Percentiles rank a stretch among this genome's conserved stretches.
Evolutionary conservation across 2,113 vertebrate genomes (phyloP).

Genomic region (Erinaceus europaeus): DNA sequence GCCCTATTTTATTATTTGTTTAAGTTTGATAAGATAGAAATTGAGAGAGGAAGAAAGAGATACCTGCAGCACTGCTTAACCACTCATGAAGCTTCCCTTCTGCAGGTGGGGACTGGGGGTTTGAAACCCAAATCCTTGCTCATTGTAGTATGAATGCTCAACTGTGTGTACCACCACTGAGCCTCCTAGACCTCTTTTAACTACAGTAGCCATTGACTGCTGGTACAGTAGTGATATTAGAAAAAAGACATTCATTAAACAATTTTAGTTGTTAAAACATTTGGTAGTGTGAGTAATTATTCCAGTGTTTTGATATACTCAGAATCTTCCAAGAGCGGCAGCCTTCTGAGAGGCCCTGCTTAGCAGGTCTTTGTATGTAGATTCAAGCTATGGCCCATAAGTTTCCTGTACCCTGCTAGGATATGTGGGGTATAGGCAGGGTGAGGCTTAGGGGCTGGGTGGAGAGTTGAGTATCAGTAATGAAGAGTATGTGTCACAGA

Average conservation of each 20-base stretch:
- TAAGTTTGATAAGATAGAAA: too few species aligned
- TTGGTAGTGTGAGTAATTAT: neutral
- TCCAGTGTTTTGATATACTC: neutral
- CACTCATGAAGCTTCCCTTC: too few species aligned
- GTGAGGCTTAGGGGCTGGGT: neutral
- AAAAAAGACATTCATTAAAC: slow-evolving; percentile 21
- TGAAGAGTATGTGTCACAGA: too few species aligned
- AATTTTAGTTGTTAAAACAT: slow-evolving; percentile 22
- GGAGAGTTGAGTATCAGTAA: neutral
- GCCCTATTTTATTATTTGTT: too few species aligned
- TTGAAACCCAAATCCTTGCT: too few species aligned
- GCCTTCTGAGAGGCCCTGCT: neutral
- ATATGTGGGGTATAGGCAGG: neutral
- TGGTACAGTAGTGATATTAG: neutral
- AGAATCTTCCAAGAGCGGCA: neutral
- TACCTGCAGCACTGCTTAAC: too few species aligned
- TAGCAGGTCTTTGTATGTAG: neutral
- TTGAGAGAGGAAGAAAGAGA: too few species aligned
- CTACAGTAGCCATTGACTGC: neutral
- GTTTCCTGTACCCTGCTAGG: neutral
- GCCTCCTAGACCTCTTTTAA: too few species aligned
- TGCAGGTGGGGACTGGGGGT: too few species aligned
- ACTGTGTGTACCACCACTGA: too few species aligned
- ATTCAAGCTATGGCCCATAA: neutral
- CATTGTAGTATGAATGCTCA: too few species aligned